These are phyloP conservation scores for Heliocidaris tuberculata DNA, from an alignment of 35 echinoderm and acorn worm genomes.

Conservation along the genomic window DNA sequence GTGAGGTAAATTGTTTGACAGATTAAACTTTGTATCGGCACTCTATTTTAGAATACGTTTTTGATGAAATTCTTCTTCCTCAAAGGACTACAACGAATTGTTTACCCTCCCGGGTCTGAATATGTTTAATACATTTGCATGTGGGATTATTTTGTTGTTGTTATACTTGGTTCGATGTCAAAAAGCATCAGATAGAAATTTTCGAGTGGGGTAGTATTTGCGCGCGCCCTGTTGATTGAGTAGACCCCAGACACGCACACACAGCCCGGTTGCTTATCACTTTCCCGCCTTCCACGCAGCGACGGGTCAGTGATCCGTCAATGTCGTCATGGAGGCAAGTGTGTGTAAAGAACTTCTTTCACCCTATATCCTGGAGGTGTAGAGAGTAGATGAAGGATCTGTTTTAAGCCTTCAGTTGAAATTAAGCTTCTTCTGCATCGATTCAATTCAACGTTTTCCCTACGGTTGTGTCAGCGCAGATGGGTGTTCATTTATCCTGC, in stretches of 20 bases:
- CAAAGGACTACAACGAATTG: neutral
- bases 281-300: neutral
- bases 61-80: neutral
- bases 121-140: slow-evolving; percentile 4
- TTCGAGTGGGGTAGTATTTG: neutral
- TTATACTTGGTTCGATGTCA: neutral
- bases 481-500: neutral
- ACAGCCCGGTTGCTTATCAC: neutral
- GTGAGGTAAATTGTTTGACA: neutral
- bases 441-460: neutral
- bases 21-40: neutral
- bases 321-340: neutral
- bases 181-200: neutral
- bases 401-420: neutral
- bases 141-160: neutral
- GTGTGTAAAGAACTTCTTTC: neutral
- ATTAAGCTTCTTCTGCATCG: neutral
- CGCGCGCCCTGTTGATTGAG: neutral
- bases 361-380: neutral
- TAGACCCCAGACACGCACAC: neutral
- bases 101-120: neutral
- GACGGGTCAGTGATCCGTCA: neutral
- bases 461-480: neutral
- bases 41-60: neutral
- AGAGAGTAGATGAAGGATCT: neutral